A percentile compares a stretch with the other conserved stretches of the same genome.
Evolutionary conservation across 2,888 invertebrate genomes (phyloP).

Genomic region (Tridacna crocea): DNA sequence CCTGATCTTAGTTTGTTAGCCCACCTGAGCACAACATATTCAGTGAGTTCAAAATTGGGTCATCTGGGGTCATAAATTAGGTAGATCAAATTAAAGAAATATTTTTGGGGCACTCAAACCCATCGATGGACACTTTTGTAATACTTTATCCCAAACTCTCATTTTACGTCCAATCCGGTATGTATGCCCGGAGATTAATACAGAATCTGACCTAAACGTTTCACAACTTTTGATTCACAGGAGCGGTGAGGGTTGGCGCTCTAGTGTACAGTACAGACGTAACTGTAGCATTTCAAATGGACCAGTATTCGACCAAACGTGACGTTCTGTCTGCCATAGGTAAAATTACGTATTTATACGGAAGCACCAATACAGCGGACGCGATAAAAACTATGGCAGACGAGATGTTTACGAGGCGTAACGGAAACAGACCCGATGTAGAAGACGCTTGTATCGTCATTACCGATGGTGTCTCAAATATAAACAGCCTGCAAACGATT

Average conservation of each 20-base stretch:
- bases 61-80: too few relatives aligned
- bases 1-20: too few relatives aligned
- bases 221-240: constrained; percentile 21
- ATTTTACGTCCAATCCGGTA: too few relatives aligned
- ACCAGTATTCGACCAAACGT: constrained; percentile 63
- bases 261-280: constrained; percentile 75
- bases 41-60: too few relatives aligned
- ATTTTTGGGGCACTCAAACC: too few relatives aligned
- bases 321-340: constrained; percentile 73
- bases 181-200: too few relatives aligned
- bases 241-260: constrained; percentile 68
- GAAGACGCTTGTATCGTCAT: constrained; percentile 77
- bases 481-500: constrained; percentile 74
- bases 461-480: constrained; percentile 81
- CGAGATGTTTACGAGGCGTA: constrained; percentile 70
- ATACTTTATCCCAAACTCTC: too few relatives aligned
- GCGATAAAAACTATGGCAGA: constrained; percentile 73
- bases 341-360: constrained; percentile 72
- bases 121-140: too few relatives aligned
- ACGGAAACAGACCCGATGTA: constrained; percentile 77
- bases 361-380: constrained; percentile 80
- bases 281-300: constrained; percentile 74
- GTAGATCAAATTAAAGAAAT: not conserved
- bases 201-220: too few relatives aligned
- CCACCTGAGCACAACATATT: constrained; percentile 18